phyloP scores from a whole-genome alignment of 2,797 vertebrate species.

The Champsocephalus esox region DNA sequence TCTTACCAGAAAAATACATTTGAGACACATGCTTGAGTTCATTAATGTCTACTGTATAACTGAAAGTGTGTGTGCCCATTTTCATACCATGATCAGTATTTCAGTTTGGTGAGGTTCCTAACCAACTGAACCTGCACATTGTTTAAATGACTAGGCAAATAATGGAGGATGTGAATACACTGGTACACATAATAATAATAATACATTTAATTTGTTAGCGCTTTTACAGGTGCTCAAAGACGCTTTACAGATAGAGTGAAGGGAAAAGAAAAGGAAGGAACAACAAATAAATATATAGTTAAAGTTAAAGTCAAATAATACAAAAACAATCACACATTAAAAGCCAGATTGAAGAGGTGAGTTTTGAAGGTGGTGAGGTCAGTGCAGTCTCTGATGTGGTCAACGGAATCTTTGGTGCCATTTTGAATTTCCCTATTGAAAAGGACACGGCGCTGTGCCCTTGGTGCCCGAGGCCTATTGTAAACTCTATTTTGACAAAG shows the following conservation, averaged over 20 bases:
- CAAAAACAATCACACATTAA: too few relatives aligned
- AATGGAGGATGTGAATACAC: background rate
- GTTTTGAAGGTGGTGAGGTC: too few relatives aligned
- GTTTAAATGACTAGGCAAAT: background rate
- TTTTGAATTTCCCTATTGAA: background rate
- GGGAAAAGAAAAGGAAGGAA: too few relatives aligned
- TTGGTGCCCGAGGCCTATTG: background rate
- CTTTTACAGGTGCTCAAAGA: too few relatives aligned
- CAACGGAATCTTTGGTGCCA: background rate
- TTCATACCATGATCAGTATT: background rate
- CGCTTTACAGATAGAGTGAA: too few relatives aligned
- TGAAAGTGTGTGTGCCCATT: background rate
- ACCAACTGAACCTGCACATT: background rate
- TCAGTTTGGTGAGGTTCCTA: too few relatives aligned
- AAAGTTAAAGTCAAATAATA: too few relatives aligned
- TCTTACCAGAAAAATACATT: background rate
- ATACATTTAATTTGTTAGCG: too few relatives aligned
- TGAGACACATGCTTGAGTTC: background rate
- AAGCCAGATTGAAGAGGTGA: too few relatives aligned
- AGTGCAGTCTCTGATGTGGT: background rate
- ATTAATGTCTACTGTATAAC: background rate
- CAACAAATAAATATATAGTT: too few relatives aligned
- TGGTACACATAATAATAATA: background rate
- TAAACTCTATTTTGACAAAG: background rate
- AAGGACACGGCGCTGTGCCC: background rate